Percentiles rank a stretch among this genome's conserved stretches.
These are phyloP conservation scores for Macaria notata DNA, from an alignment of 2,888 invertebrate genomes.

Conservation along the genomic window DNA sequence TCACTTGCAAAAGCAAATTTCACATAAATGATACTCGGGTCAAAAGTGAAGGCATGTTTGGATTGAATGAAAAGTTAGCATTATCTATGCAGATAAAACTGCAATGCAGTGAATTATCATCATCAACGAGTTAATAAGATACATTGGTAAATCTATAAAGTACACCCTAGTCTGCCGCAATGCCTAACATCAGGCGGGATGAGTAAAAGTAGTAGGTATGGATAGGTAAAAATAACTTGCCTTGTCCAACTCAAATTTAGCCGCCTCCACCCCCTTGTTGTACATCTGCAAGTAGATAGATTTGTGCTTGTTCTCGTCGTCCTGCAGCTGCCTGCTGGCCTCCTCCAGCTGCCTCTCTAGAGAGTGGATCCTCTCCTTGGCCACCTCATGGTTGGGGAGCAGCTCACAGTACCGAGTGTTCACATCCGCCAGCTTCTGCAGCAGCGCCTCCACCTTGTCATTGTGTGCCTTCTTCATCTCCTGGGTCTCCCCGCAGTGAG, in stretches of 20 bases:
- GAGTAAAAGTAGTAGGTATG: no score
- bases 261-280: constrained; percentile 91
- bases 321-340: constrained; percentile 85
- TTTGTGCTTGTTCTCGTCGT: constrained; percentile 88
- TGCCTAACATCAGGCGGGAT: no score
- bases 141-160: no score
- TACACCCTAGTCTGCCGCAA: no score
- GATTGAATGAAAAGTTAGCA: no score
- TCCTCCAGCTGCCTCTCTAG: constrained; percentile 88
- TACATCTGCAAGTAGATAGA: constrained; percentile 92
- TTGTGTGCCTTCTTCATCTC: constrained; percentile 90
- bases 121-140: no score
- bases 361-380: constrained; percentile 86
- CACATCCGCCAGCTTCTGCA: constrained; percentile 88
- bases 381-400: constrained; percentile 87
- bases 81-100: no score
- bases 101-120: no score
- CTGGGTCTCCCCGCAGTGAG: constrained; percentile 84
- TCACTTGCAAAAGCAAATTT: no score
- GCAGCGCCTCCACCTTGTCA: constrained; percentile 88
- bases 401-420: constrained; percentile 90
- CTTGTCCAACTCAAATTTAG: constrained; percentile 87
- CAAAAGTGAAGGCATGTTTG: no score
- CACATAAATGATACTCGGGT: no score
- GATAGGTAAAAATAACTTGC: constrained; percentile 60